A percentile compares a stretch with the other conserved stretches of the same genome.
Conservation (phyloP, 2,797 vertebrate genomes). For the Mus spretus region DNA sequence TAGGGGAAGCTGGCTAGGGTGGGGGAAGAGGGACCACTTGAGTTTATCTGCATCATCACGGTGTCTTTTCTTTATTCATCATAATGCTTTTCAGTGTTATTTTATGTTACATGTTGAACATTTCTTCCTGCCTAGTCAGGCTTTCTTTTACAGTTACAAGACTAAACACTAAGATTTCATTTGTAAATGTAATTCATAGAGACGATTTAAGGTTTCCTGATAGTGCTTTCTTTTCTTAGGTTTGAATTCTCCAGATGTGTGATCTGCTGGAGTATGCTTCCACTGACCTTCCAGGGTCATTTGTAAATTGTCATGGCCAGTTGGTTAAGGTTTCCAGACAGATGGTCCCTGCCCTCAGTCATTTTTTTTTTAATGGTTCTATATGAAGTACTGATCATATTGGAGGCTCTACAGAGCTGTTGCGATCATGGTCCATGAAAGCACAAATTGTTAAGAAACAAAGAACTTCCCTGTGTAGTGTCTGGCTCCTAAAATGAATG, state of each 20-base stretch:
- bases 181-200: conserved; percentile 46
- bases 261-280: neutral
- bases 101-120: conserved; percentile 34
- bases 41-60: neutral
- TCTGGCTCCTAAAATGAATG: conserved; percentile 54
- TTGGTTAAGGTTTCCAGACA: neutral
- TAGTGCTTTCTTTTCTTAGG: neutral
- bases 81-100: conserved; percentile 30
- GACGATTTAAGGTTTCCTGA: conserved; percentile 35
- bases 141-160: neutral
- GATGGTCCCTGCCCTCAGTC: neutral
- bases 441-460: neutral
- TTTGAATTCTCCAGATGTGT: conserved; percentile 3
- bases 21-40: neutral
- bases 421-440: neutral
- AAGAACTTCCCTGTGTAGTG: conserved; percentile 19
- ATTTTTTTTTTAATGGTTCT: neutral
- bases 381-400: neutral
- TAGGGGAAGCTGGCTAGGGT: neutral
- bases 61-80: conserved; percentile 24
- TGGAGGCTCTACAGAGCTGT: neutral
- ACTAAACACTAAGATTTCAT: conserved; percentile 44
- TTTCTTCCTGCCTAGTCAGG: conserved; percentile 42
- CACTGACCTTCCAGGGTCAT: neutral
- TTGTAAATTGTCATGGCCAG: neutral